These are phyloP conservation scores for Micromesistius poutassou DNA, from an alignment of 2,797 vertebrate species.

Conservation along the genomic window DNA sequence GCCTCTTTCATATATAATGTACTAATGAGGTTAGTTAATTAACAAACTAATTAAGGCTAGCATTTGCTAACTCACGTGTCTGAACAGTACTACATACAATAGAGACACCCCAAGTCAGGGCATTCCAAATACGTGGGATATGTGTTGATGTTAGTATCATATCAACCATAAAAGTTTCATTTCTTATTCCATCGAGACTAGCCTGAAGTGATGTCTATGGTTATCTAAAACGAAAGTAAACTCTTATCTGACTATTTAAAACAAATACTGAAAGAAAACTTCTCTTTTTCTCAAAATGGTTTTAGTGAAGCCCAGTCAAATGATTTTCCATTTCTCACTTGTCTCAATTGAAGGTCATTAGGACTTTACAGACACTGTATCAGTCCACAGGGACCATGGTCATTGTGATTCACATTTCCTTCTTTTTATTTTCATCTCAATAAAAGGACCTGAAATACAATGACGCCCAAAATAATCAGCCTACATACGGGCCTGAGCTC, in stretches of 20 bases:
- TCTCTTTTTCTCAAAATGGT: not conserved
- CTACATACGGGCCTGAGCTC: slow-evolving; percentile 37
- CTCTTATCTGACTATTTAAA: not conserved
- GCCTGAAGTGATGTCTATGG: not conserved
- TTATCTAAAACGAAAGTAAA: not conserved
- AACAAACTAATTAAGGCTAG: not conserved
- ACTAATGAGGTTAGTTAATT: not conserved
- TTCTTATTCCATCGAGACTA: not conserved
- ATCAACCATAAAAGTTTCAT: not conserved
- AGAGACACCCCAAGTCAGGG: too few species aligned
- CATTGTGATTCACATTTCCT: slow-evolving; percentile 59
- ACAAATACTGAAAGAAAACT: not conserved
- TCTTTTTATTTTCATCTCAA: slow-evolving; percentile 32
- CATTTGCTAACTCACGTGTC: not conserved
- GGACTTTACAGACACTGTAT: not conserved
- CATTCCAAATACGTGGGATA: not conserved
- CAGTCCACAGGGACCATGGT: slow-evolving; percentile 30
- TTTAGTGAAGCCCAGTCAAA: not conserved
- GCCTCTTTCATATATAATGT: not conserved
- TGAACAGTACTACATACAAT: too few species aligned
- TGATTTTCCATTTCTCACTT: not conserved
- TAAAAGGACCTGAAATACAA: slow-evolving; percentile 47
- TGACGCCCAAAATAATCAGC: slow-evolving; percentile 48
- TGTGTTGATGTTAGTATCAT: not conserved
- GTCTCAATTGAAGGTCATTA: not conserved